phyloP scores from a whole-genome alignment of 2,797 vertebrate genomes.

The Mormyrus proboscirostris region DNA sequence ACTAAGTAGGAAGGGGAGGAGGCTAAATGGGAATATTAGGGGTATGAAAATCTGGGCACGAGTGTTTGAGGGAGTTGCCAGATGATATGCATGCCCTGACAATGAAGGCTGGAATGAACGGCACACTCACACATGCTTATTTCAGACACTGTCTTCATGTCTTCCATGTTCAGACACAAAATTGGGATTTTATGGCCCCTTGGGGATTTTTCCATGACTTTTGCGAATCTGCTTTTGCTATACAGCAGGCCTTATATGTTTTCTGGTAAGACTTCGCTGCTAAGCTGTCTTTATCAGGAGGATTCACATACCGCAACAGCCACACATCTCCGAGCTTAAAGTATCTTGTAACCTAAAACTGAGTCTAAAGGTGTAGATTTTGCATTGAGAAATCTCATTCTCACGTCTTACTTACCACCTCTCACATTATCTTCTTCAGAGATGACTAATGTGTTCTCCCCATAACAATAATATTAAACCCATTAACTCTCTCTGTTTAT shows the following conservation, averaged over 20 bases:
- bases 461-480: background rate
- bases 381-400: background rate
- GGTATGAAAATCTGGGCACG: background rate
- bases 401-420: background rate
- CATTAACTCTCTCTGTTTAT: background rate
- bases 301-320: background rate
- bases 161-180: background rate
- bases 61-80: background rate
- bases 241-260: background rate
- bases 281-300: background rate
- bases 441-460: background rate
- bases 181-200: background rate
- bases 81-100: background rate
- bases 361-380: background rate
- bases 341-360: background rate
- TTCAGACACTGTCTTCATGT: background rate
- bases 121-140: background rate
- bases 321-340: background rate
- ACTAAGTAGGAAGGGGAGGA: background rate
- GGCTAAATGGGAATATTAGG: background rate
- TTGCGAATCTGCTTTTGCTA: background rate
- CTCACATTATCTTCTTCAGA: background rate
- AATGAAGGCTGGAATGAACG: background rate
- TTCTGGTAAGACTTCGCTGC: background rate
- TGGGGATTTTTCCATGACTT: background rate